Conservation (phyloP, 2,113 vertebrate genomes). For the Octodon degus region DNA sequence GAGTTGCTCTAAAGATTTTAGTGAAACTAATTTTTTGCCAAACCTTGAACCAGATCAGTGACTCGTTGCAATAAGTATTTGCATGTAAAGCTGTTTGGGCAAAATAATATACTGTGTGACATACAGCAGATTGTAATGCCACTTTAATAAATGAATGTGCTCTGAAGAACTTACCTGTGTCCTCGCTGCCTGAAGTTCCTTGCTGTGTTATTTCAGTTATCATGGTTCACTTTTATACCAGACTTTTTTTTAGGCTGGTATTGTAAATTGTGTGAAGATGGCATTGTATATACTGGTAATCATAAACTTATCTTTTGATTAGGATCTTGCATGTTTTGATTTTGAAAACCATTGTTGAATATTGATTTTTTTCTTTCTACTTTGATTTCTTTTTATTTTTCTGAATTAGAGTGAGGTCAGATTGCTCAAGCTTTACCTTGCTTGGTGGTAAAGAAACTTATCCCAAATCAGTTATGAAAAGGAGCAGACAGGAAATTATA, state of each 20-base stretch:
- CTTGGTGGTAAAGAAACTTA: conserved; percentile 25
- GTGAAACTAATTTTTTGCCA: conserved; percentile 56
- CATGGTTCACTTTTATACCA: not conserved
- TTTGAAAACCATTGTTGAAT: conserved; percentile 52
- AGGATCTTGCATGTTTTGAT: conserved; percentile 59
- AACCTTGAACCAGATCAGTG: conserved; percentile 75
- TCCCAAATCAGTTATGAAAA: conserved; percentile 33
- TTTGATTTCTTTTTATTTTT: conserved; percentile 46
- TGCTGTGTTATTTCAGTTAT: not conserved
- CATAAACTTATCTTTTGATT: conserved; percentile 47
- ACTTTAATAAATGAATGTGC: conserved; percentile 74
- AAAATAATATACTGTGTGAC: conserved; percentile 71
- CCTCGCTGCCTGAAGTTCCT: conserved; percentile 8
- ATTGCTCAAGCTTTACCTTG: not conserved
- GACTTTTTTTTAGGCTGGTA: not conserved
- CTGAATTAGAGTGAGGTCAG: conserved; percentile 36
- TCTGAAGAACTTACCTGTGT: conserved; percentile 72
- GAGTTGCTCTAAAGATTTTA: conserved; percentile 61
- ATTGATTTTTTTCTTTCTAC: conserved; percentile 54
- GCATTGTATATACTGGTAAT: not conserved
- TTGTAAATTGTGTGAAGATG: not conserved
- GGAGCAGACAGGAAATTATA: conserved; percentile 48
- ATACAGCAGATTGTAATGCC: conserved; percentile 70
- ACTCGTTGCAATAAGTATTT: conserved; percentile 76
- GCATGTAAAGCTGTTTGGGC: conserved; percentile 75